phyloP scores from a whole-genome alignment of 1,140 invertebrate species.

The Drosophila trapezifrons region DNA sequence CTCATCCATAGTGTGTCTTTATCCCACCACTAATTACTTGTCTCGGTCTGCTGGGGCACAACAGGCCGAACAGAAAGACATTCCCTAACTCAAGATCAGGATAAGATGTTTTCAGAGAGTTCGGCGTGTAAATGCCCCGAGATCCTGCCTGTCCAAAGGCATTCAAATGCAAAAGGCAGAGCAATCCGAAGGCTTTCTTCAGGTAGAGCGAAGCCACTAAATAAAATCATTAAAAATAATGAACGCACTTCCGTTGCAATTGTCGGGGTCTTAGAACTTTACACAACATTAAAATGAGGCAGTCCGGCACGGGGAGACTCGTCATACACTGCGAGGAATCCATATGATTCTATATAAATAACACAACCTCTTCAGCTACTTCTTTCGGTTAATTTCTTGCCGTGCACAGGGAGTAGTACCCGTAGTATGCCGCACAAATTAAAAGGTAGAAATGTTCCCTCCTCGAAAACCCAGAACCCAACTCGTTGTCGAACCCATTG shows the following conservation, averaged over 20 bases:
- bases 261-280: conserved; percentile 74
- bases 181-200: not conserved
- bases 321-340: not conserved
- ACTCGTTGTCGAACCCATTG: conserved; percentile 51
- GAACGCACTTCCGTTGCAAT: conserved; percentile 75
- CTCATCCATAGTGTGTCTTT: conserved; percentile 22
- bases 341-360: not conserved
- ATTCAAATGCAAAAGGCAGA: conserved; percentile 39
- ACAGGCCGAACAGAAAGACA: conserved; percentile 9
- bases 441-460: conserved; percentile 60
- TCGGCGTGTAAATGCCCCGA: conserved; percentile 30
- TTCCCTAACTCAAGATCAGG: conserved; percentile 44
- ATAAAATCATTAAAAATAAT: conserved; percentile 83
- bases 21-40: conserved; percentile 45
- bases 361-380: too few species aligned
- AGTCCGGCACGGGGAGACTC: conserved; percentile 9
- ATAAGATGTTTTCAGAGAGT: conserved; percentile 29
- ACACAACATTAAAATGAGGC: conserved; percentile 76
- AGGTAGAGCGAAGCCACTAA: conserved; percentile 53
- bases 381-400: not conserved
- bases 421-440: conserved; percentile 74
- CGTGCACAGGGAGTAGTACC: conserved; percentile 19
- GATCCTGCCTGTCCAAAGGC: conserved; percentile 34
- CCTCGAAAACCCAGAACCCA: conserved; percentile 40
- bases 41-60: conserved; percentile 26